Evolutionary conservation across 2,113 vertebrate species (phyloP).

Genomic region (Vidua macroura): DNA sequence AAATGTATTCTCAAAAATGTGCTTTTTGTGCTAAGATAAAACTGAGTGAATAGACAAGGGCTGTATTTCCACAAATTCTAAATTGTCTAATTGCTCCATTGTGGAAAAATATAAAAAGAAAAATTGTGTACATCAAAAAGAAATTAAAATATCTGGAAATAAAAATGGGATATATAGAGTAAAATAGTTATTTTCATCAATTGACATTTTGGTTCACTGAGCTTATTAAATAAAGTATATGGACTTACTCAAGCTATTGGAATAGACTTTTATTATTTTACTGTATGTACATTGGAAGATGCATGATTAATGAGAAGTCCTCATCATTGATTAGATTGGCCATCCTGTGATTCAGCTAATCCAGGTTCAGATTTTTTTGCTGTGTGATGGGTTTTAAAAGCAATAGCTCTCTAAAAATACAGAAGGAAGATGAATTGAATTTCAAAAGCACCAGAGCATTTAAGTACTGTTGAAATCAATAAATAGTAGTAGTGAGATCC

Average conservation of each 20-base stretch:
- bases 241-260: not conserved
- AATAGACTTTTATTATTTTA: not conserved
- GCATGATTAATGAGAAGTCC: not conserved
- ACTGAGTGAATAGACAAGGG: not conserved
- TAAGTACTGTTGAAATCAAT: slow-evolving; percentile 42
- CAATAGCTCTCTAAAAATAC: slow-evolving; percentile 20
- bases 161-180: not conserved
- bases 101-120: not conserved
- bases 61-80: not conserved
- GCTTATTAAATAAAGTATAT: not conserved
- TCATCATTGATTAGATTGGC: not conserved
- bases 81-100: not conserved
- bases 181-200: not conserved
- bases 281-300: not conserved
- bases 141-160: not conserved
- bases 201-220: not conserved
- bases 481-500: not conserved
- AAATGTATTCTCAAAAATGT: not conserved
- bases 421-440: not conserved
- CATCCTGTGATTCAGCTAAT: slow-evolving; percentile 9
- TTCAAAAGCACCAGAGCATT: not conserved
- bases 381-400: slow-evolving; percentile 14
- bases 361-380: not conserved
- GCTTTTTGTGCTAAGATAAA: not conserved
- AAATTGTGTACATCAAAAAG: not conserved